Evolutionary conservation across 64 coral and sea anemone species (phyloP).

Genomic region (Platygyra sinensis): DNA sequence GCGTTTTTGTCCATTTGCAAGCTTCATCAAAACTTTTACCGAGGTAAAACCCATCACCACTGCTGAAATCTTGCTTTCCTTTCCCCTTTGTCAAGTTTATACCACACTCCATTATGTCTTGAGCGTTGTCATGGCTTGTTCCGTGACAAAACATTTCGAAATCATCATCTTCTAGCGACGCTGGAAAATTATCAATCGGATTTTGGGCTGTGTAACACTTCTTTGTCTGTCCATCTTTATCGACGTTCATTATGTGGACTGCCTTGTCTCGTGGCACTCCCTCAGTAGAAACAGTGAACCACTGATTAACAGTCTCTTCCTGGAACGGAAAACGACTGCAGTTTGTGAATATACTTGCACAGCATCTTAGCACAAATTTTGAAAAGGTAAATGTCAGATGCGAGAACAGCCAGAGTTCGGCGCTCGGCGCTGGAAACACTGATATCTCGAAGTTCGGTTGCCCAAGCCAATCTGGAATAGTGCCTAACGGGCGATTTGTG

Average conservation of each 20-base stretch:
- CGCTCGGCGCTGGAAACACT: too few relatives aligned
- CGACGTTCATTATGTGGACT: not conserved
- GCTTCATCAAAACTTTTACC: constrained; percentile 13
- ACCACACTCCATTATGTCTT: constrained; percentile 1
- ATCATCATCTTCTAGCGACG: not conserved
- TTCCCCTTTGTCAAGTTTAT: constrained; percentile 2
- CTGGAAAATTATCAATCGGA: not conserved
- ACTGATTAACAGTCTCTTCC: too few relatives aligned
- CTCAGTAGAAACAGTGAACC: too few relatives aligned
- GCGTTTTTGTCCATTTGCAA: constrained; percentile 5
- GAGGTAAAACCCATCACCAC: constrained; percentile 41
- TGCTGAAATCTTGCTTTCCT: constrained; percentile 23
- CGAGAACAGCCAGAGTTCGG: too few relatives aligned
- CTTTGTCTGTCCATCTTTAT: not conserved
- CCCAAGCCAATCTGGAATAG: too few relatives aligned
- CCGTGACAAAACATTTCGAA: constrained; percentile 26
- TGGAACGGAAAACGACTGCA: too few relatives aligned
- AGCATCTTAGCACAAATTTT: too few relatives aligned
- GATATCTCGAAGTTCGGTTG: too few relatives aligned
- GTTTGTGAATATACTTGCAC: too few relatives aligned
- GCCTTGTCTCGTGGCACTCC: too few relatives aligned
- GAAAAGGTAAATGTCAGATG: too few relatives aligned
- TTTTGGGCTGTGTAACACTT: not conserved
- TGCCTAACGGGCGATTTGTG: too few relatives aligned
- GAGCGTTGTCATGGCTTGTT: constrained; percentile 24